A percentile compares a stretch with the other conserved stretches of the same genome.
Evolutionary conservation across 2,797 vertebrate genomes (phyloP).

Genomic region (Sphenodon punctatus): DNA sequence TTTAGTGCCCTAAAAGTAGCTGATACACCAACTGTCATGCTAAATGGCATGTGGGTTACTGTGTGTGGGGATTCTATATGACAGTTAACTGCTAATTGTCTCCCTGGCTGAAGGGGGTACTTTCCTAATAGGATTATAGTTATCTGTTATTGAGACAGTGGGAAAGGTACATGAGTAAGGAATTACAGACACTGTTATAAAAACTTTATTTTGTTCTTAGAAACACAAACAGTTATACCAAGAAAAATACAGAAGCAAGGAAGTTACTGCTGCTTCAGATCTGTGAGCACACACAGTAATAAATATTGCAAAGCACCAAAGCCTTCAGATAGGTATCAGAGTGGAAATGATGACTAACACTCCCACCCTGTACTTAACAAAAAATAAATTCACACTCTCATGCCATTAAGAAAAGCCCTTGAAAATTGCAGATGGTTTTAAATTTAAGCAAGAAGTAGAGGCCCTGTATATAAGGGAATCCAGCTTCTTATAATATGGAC

Average conservation of each 20-base stretch:
- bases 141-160: not conserved
- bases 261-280: not conserved
- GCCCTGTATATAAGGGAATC: too few species aligned
- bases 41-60: not conserved
- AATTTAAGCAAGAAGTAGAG: too few species aligned
- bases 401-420: too few species aligned
- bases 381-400: too few species aligned
- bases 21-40: not conserved
- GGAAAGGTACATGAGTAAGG: not conserved
- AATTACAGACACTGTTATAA: not conserved
- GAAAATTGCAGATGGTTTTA: too few species aligned
- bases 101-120: not conserved
- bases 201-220: not conserved
- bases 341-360: slow-evolving; percentile 3
- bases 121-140: not conserved
- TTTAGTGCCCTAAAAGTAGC: not conserved
- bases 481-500: not conserved
- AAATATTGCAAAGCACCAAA: not conserved
- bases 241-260: not conserved
- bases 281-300: not conserved
- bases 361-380: not conserved
- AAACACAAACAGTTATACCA: not conserved
- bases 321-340: not conserved
- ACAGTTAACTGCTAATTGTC: not conserved
- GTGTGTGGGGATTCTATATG: not conserved